A percentile compares a stretch with the other conserved stretches of the same genome.
Evolutionary conservation across 2,888 invertebrate genomes (phyloP).

Genomic region (Agriopis aurantiaria): DNA sequence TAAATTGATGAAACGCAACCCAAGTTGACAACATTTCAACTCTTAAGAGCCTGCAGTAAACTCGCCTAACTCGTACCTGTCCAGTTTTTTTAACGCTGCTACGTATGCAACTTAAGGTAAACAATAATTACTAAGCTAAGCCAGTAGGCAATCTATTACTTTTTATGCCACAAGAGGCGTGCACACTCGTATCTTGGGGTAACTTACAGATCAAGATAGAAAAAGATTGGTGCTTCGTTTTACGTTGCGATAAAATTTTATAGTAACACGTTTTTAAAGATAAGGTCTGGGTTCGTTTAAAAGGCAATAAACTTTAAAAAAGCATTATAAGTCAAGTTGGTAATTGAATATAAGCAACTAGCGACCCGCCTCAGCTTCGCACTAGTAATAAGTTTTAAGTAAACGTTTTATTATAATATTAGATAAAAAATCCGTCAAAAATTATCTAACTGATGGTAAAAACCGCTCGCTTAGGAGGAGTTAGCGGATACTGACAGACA

Average conservation of each 20-base stretch:
- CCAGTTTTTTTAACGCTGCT: constrained; percentile 1
- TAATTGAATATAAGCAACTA: neutral
- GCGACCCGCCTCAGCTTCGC: too few species aligned
- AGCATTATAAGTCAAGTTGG: neutral
- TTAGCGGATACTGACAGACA: too few species aligned
- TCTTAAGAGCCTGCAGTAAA: constrained; percentile 3
- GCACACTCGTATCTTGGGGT: constrained; percentile 2
- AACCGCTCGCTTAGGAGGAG: too few species aligned
- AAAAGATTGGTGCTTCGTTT: constrained; percentile 1
- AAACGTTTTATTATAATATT: too few species aligned
- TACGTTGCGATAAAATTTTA: constrained; percentile 13
- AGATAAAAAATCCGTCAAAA: too few species aligned
- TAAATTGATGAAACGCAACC: too few species aligned
- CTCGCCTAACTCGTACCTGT: neutral
- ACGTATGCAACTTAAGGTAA: constrained; percentile 6
- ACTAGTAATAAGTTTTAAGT: too few species aligned
- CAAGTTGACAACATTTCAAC: neutral
- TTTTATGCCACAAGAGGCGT: constrained; percentile 8
- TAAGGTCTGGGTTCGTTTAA: constrained; percentile 5
- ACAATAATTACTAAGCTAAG: constrained; percentile 7
- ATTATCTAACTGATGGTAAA: too few species aligned
- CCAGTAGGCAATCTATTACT: constrained; percentile 16
- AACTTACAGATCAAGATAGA: constrained; percentile 14
- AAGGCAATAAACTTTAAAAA: neutral
- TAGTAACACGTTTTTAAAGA: constrained; percentile 11